phyloP scores from a whole-genome alignment of 2,797 vertebrate species.

The Etheostoma perlongum region DNA sequence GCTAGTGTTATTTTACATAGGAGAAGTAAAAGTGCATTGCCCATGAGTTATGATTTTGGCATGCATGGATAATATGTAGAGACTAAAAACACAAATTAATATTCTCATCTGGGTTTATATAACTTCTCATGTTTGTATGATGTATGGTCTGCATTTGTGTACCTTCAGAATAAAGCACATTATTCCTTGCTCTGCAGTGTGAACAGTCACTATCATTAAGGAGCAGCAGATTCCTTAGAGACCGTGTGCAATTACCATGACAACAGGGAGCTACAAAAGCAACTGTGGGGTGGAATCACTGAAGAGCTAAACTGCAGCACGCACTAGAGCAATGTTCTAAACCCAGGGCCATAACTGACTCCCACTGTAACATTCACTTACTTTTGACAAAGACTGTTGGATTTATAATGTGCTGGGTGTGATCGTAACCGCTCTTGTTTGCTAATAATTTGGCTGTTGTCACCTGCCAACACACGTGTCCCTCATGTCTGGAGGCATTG shows the following conservation, averaged over 20 bases:
- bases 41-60: constrained; percentile 2
- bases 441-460: constrained; percentile 14
- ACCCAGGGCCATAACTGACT: background rate
- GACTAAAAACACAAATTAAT: constrained; percentile 16
- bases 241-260: constrained; percentile 61
- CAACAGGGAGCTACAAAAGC: constrained; percentile 46
- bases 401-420: background rate
- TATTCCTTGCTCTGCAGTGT: constrained; percentile 24
- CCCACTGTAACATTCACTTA: constrained; percentile 13
- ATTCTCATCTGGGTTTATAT: constrained; percentile 9
- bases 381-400: background rate
- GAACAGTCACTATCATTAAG: constrained; percentile 42
- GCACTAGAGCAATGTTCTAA: constrained; percentile 8
- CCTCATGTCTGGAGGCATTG: constrained; percentile 13
- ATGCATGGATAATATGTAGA: constrained; percentile 22
- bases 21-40: constrained; percentile 17
- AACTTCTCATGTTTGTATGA: constrained; percentile 15
- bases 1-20: constrained; percentile 15
- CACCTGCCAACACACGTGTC: constrained; percentile 16
- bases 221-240: constrained; percentile 49
- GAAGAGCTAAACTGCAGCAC: constrained; percentile 24
- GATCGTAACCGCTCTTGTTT: background rate
- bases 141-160: constrained; percentile 21
- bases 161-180: constrained; percentile 9
- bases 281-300: constrained; percentile 21